Percentiles rank a stretch among this genome's conserved stretches.
Evolutionary conservation across 2,888 invertebrate species (phyloP).

Genomic region (Oscheius sp.): DNA sequence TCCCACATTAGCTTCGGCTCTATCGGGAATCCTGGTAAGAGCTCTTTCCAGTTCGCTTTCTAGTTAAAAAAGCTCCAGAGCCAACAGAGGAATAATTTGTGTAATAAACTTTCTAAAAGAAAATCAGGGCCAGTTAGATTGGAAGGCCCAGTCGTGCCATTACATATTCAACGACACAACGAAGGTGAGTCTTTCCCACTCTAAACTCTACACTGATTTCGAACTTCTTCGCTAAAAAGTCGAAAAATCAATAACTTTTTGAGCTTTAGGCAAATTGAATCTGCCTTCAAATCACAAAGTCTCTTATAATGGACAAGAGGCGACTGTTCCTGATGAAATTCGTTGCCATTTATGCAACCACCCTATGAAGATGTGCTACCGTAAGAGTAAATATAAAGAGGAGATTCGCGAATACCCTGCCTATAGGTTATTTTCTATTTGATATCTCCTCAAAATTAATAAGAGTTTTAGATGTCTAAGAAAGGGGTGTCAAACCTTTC

Average conservation of each 20-base stretch:
- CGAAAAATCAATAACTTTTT: background rate
- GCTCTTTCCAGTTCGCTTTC: background rate
- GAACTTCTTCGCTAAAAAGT: background rate
- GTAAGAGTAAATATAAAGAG: slow-evolving; percentile 43
- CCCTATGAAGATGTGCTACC: slow-evolving; percentile 44
- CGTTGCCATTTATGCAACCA: slow-evolving; percentile 44
- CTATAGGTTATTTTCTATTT: slow-evolving; percentile 30
- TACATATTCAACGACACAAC: slow-evolving; percentile 2
- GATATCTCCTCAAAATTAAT: background rate
- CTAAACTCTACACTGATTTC: background rate
- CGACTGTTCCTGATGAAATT: slow-evolving; percentile 39
- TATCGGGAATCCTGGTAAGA: slow-evolving; percentile 6
- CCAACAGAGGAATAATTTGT: background rate
- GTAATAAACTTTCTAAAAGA: background rate
- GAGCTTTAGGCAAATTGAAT: background rate
- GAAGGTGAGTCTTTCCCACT: background rate
- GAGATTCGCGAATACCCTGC: slow-evolving; percentile 45
- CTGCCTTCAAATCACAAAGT: slow-evolving; percentile 17
- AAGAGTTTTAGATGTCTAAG: slow-evolving; percentile 33
- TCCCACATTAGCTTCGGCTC: slow-evolving; percentile 24
- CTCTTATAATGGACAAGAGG: slow-evolving; percentile 1
- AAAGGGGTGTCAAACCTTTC: slow-evolving; percentile 52
- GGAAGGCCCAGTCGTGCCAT: slow-evolving; percentile 6
- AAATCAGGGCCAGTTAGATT: slow-evolving; percentile 7
- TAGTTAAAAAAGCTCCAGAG: background rate